Percentiles rank a stretch among this genome's conserved stretches.
Conservation (phyloP, 2,797 vertebrate genomes). For the Selene dorsalis region DNA sequence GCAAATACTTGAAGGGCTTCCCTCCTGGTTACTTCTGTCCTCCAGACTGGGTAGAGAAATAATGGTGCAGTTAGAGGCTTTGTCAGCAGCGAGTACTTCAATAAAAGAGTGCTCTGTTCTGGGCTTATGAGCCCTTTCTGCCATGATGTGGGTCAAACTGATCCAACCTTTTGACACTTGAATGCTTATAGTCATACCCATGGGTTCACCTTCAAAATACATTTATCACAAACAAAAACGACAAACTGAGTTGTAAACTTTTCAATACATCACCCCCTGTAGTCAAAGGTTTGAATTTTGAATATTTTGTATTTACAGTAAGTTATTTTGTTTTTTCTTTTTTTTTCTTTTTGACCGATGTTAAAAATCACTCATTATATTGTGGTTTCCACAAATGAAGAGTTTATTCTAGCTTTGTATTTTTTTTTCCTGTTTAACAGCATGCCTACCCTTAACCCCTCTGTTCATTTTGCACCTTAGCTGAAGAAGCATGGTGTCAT, state of each 20-base stretch:
- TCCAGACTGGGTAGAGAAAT: constrained; percentile 54
- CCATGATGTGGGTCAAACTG: constrained; percentile 62
- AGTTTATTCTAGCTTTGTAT: constrained; percentile 67
- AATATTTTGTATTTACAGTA: constrained; percentile 78
- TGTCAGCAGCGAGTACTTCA: constrained; percentile 42
- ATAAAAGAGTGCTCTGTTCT: constrained; percentile 39
- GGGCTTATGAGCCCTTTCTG: constrained; percentile 48
- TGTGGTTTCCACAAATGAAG: constrained; percentile 76
- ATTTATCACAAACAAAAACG: constrained; percentile 64
- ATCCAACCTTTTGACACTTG: constrained; percentile 68
- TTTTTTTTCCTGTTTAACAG: constrained; percentile 64
- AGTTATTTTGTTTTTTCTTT: constrained; percentile 78
- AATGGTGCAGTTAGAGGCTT: constrained; percentile 36
- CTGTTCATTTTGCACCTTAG: constrained; percentile 72
- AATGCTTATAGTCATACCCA: constrained; percentile 65
- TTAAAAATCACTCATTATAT: constrained; percentile 69
- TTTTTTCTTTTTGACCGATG: constrained; percentile 53
- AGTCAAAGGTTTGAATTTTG: constrained; percentile 72
- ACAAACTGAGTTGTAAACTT: constrained; percentile 72
- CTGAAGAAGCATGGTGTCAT: constrained; percentile 70
- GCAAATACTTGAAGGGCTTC: constrained; percentile 77
- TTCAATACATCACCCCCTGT: constrained; percentile 64
- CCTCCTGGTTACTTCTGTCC: constrained; percentile 49
- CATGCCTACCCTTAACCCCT: constrained; percentile 69
- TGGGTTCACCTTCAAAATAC: constrained; percentile 56